Evolutionary conservation across 2,113 vertebrate species (phyloP).

Genomic region (Tonatia bakeri): DNA sequence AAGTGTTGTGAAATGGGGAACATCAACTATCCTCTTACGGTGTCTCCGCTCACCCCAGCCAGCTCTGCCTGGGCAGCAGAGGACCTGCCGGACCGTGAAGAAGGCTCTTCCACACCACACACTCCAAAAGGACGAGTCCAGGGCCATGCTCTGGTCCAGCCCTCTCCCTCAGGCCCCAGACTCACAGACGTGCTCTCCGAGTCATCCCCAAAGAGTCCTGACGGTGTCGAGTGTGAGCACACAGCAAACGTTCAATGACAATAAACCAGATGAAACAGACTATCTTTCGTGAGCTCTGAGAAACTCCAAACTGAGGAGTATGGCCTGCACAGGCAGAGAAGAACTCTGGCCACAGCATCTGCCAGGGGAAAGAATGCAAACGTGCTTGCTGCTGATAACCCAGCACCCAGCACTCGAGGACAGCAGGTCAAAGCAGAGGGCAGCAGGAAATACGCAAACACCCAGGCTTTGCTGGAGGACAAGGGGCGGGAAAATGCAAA

Average conservation of each 20-base stretch:
- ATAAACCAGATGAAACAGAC: neutral
- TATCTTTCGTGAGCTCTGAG: neutral
- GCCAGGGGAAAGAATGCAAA: neutral
- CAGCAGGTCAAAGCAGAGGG: neutral
- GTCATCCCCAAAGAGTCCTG: neutral
- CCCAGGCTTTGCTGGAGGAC: neutral
- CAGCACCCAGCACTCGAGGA: neutral
- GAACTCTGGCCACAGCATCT: neutral
- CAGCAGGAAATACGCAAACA: neutral
- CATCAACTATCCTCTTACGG: neutral
- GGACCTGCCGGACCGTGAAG: neutral
- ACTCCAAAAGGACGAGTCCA: neutral
- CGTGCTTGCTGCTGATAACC: neutral
- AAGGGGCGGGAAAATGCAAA: neutral
- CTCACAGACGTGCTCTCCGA: neutral
- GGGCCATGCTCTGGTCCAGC: neutral
- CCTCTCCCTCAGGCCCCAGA: neutral
- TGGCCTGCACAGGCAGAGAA: neutral
- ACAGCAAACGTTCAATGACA: neutral
- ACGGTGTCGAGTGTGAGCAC: neutral
- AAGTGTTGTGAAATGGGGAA: neutral
- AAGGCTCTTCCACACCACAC: neutral
- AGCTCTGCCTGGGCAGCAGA: neutral
- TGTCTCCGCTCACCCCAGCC: neutral
- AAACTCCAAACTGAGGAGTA: neutral